These are phyloP conservation scores for Halichoerus grypus DNA, from an alignment of 2,113 vertebrate genomes.

Conservation along the genomic window DNA sequence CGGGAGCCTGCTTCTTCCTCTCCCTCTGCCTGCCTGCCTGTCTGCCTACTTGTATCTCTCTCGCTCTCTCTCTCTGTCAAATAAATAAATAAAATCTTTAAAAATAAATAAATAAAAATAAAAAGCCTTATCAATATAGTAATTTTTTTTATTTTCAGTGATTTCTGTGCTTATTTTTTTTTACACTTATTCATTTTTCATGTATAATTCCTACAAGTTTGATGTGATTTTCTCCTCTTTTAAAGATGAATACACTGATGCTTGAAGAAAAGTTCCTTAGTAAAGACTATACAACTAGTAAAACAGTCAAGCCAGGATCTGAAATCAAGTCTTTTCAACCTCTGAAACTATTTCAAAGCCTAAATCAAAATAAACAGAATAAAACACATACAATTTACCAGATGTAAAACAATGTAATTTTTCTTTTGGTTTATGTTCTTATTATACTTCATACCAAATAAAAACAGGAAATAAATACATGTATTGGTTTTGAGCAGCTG, in stretches of 20 bases:
- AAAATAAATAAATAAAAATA: no score
- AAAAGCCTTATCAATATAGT: neutral
- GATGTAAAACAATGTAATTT: neutral
- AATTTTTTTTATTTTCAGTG: neutral
- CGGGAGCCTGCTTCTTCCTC: no score
- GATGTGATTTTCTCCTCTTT: neutral
- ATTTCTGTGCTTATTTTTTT: neutral
- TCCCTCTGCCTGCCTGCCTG: no score
- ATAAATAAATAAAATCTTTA: no score
- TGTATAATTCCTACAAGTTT: neutral
- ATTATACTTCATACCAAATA: neutral
- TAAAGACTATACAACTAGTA: neutral
- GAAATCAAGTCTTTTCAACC: neutral
- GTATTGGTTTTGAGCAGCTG: neutral
- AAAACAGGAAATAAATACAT: neutral
- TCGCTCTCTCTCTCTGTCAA: no score
- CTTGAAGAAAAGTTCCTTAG: neutral
- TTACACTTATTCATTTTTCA: neutral
- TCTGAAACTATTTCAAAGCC: neutral
- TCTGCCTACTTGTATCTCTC: no score
- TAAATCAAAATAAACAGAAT: neutral
- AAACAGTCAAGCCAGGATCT: neutral
- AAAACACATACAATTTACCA: neutral
- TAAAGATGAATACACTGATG: neutral
- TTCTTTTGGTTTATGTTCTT: neutral